phyloP scores from a whole-genome alignment of 2,797 vertebrate genomes.

The Lemur catta region DNA sequence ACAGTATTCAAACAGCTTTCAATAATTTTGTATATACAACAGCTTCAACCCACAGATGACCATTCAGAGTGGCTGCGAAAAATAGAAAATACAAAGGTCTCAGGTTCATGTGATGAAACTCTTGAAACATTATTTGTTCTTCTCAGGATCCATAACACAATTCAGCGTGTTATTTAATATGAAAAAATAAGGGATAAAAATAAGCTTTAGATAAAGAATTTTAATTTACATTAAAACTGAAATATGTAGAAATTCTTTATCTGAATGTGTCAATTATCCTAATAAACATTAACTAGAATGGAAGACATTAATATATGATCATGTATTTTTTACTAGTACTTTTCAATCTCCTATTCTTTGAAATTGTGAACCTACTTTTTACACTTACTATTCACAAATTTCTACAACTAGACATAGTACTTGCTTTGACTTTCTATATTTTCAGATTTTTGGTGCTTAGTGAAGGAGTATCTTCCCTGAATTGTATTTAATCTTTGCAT shows the following conservation, averaged over 20 bases:
- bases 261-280: constrained; percentile 44
- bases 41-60: neutral
- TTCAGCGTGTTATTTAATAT: neutral
- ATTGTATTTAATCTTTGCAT: neutral
- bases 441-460: neutral
- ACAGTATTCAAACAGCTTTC: neutral
- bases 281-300: constrained; percentile 5
- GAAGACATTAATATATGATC: constrained; percentile 4
- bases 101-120: constrained; percentile 27
- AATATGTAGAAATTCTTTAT: neutral
- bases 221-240: constrained; percentile 41
- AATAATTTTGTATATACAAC: neutral
- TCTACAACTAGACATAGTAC: neutral
- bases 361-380: neutral
- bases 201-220: constrained; percentile 34
- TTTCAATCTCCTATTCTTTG: neutral
- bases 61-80: constrained; percentile 32
- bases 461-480: neutral
- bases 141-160: neutral
- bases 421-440: neutral
- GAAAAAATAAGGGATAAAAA: constrained; percentile 15
- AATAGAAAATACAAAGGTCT: neutral
- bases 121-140: neutral
- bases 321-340: neutral
- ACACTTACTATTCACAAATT: neutral